Base-by-base conservation (phyloP, 2,797 vertebrate genomes). In the Danionella dracula region DNA sequence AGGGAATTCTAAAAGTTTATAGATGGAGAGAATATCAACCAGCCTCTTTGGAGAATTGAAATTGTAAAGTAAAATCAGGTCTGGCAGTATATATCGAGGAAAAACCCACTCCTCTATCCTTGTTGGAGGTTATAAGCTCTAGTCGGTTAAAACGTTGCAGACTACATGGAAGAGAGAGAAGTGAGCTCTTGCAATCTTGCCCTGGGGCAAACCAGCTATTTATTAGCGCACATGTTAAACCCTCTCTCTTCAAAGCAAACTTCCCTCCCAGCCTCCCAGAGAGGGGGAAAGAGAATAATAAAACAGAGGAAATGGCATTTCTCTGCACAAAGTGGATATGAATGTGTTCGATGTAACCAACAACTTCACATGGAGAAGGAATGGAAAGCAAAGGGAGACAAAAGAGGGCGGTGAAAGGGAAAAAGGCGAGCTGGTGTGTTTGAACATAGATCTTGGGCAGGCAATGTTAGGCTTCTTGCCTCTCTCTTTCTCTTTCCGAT, bases 1-100 rank as follows among this genome's bases (percentile, higher is more conserved):
- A 81, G 82, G 84, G 84, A 85, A 79, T 68, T 64, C 23, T 23
- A 51, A 54, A 59, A 73, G 61, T 71, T 73, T 59, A 62, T 32
- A 9, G 55, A 46, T 58, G 8, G 46, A 5, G 40, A 53, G 31
- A 58, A 49, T 51, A 62, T 59, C 57, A 8, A 34, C 10, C 38
- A 23, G 17, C 42, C 9, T 65, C 50, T 45, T 23, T 16, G 5
- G 23, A 23, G 37, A 23, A 34, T 27, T 12, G 21, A 42, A 40
- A 48, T n/a, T 37, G 50, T 23, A 53, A 41, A 37, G 44, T 34
- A 27, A 62, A 57, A n/a, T 32, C 12, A 35, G 19, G 15, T 64
- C 68, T 45, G 59, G 58, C 46, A 64, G 68, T 42, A 70, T 42
- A 13, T 12, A 15, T 29, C 2, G 53, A 29, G n/a, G 27, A 42